A percentile compares a stretch with the other conserved stretches of the same genome.
phyloP scores from a whole-genome alignment of 2,888 invertebrate genomes.

The Dromius quadrimaculatus region DNA sequence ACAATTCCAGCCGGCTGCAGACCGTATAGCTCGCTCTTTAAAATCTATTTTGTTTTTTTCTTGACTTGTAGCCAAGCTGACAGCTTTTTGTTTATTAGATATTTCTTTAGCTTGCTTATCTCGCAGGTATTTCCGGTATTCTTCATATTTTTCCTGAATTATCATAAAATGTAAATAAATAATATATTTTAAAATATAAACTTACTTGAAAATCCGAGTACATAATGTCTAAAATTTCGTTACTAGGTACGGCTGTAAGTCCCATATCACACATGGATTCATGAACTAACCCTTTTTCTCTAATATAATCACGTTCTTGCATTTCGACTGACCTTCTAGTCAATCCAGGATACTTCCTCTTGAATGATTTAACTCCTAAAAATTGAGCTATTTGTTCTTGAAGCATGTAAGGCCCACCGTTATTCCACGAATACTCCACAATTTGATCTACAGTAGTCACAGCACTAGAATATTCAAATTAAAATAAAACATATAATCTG shows the following conservation, averaged over 20 bases:
- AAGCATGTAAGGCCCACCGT: slow-evolving; percentile 88
- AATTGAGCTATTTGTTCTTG: slow-evolving; percentile 97
- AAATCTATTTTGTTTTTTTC: slow-evolving; percentile 74
- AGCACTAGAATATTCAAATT: slow-evolving; percentile 53
- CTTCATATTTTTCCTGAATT: slow-evolving; percentile 84
- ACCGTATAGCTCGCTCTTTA: slow-evolving; percentile 85
- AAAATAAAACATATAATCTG: slow-evolving; percentile 13
- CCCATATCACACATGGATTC: slow-evolving; percentile 95
- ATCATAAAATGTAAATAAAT: neutral
- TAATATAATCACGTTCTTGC: slow-evolving; percentile 90
- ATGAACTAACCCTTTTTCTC: slow-evolving; percentile 84
- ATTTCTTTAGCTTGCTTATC: slow-evolving; percentile 79
- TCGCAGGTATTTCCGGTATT: slow-evolving; percentile 81
- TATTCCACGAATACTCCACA: slow-evolving; percentile 93
- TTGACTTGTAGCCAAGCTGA: slow-evolving; percentile 70
- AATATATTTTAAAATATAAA: slow-evolving; percentile 17
- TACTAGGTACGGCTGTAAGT: slow-evolving; percentile 90
- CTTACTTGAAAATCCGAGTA: slow-evolving; percentile 85
- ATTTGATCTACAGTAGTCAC: slow-evolving; percentile 83
- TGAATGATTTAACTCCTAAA: slow-evolving; percentile 95
- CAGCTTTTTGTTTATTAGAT: slow-evolving; percentile 75
- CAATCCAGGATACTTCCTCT: slow-evolving; percentile 93
- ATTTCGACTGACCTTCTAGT: slow-evolving; percentile 87
- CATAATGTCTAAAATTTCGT: slow-evolving; percentile 96
- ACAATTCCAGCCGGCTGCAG: slow-evolving; percentile 90